A percentile compares a stretch with the other conserved stretches of the same genome.
phyloP scores from a whole-genome alignment of 2,113 vertebrate species.

The Forbesichthys papilliferus region DNA sequence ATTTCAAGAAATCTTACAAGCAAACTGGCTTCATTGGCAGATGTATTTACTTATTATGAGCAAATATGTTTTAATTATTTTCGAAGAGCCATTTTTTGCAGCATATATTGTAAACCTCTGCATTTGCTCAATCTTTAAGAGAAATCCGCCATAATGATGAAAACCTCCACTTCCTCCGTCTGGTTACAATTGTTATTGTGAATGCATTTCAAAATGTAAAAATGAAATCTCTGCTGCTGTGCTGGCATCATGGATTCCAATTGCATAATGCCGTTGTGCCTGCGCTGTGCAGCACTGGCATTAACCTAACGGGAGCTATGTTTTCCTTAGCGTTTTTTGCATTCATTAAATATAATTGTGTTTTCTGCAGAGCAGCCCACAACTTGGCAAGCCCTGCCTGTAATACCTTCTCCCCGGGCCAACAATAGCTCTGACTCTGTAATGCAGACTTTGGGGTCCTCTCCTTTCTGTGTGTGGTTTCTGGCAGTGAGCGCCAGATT shows the following conservation, averaged over 20 bases:
- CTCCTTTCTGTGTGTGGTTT: slow-evolving; percentile 73
- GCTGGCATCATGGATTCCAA: slow-evolving; percentile 27
- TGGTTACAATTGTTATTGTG: slow-evolving; percentile 3
- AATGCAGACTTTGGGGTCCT: slow-evolving; percentile 74
- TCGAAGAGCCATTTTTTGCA: too few relatives aligned
- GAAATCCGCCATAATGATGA: not conserved
- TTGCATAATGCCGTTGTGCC: slow-evolving; percentile 22
- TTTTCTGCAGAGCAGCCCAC: slow-evolving; percentile 52
- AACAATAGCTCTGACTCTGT: slow-evolving; percentile 47
- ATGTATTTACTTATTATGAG: too few relatives aligned
- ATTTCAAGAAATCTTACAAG: too few relatives aligned
- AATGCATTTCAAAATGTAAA: slow-evolving; percentile 23
- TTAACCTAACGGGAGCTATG: slow-evolving; percentile 30
- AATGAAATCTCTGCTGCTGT: slow-evolving; percentile 17
- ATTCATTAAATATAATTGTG: slow-evolving; percentile 71
- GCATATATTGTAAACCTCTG: too few relatives aligned
- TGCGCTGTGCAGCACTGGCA: slow-evolving; percentile 11
- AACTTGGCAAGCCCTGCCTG: slow-evolving; percentile 54
- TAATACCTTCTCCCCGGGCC: slow-evolving; percentile 72
- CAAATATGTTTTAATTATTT: too few relatives aligned
- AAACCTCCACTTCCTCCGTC: not conserved
- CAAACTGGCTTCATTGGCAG: too few relatives aligned
- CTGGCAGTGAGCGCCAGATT: slow-evolving; percentile 81
- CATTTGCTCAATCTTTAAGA: not conserved
- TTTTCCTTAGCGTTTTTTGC: slow-evolving; percentile 39